These are phyloP conservation scores for Eudorcas thomsonii DNA, from an alignment of 2,113 vertebrate species.

Conservation along the genomic window DNA sequence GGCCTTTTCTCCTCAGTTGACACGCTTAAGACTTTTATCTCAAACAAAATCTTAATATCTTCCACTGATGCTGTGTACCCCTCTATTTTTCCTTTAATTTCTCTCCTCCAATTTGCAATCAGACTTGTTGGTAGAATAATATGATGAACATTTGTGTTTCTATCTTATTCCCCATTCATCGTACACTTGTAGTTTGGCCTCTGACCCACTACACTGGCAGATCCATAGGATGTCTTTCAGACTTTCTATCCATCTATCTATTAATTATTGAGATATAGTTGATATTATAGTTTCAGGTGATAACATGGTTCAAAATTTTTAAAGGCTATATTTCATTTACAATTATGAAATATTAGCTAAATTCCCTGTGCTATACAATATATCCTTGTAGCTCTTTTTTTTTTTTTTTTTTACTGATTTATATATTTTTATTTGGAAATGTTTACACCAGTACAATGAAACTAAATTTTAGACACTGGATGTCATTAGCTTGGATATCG, in stretches of 20 bases:
- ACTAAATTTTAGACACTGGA: constrained; percentile 70
- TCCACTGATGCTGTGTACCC: background rate
- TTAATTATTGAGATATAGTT: background rate
- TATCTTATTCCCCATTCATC: background rate
- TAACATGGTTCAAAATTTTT: background rate
- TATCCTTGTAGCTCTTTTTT: too few relatives aligned
- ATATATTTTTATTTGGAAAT: constrained; percentile 79
- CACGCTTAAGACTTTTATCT: background rate
- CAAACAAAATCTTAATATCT: background rate
- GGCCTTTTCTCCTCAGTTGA: background rate
- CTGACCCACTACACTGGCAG: background rate
- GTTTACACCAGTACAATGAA: constrained; percentile 71
- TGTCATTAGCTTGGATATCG: constrained; percentile 56
- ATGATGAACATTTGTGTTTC: background rate
- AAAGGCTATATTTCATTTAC: background rate
- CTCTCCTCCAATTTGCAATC: background rate
- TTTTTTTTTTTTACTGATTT: constrained; percentile 17
- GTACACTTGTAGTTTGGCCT: background rate
- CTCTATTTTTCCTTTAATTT: background rate
- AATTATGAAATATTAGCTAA: background rate
- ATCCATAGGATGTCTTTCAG: background rate
- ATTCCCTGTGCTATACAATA: background rate
- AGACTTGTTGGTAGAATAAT: background rate
- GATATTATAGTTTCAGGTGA: background rate
- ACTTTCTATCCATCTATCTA: background rate